These are phyloP conservation scores for Pyrrhura leucotis DNA, from an alignment of 2,797 vertebrate species.

Conservation along the genomic window DNA sequence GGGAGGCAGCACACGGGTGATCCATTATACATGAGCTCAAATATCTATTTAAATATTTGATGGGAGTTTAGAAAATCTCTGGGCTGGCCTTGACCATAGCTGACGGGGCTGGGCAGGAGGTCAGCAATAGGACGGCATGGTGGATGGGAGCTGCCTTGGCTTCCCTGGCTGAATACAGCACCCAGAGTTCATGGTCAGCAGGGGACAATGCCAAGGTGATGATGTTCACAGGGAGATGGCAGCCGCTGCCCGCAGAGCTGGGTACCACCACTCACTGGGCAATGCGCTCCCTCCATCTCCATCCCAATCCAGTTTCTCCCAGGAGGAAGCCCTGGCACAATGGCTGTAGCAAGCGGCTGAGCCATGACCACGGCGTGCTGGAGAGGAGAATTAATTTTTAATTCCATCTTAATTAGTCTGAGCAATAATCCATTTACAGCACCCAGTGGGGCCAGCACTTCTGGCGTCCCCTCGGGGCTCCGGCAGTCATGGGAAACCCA, in stretches of 20 bases:
- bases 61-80: constrained; percentile 37
- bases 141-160: neutral
- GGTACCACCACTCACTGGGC: neutral
- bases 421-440: constrained; percentile 77
- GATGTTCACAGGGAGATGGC: neutral
- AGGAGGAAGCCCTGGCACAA: constrained; percentile 54
- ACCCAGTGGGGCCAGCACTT: neutral
- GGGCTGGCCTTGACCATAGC: neutral
- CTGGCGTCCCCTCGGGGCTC: neutral
- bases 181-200: fast-evolving
- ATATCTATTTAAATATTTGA: constrained; percentile 63
- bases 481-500: neutral
- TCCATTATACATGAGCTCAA: constrained; percentile 69
- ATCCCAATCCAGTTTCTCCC: constrained; percentile 20
- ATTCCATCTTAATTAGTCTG: constrained; percentile 81
- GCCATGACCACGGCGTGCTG: constrained; percentile 55
- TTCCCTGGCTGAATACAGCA: fast-evolving
- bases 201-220: neutral
- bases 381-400: constrained; percentile 82
- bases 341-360: constrained; percentile 64
- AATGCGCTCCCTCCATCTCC: neutral
- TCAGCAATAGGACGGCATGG: fast-evolving
- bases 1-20: neutral
- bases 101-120: neutral
- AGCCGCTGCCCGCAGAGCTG: neutral